phyloP scores from a whole-genome alignment of 2,797 vertebrate genomes.

The Falco naumanni region DNA sequence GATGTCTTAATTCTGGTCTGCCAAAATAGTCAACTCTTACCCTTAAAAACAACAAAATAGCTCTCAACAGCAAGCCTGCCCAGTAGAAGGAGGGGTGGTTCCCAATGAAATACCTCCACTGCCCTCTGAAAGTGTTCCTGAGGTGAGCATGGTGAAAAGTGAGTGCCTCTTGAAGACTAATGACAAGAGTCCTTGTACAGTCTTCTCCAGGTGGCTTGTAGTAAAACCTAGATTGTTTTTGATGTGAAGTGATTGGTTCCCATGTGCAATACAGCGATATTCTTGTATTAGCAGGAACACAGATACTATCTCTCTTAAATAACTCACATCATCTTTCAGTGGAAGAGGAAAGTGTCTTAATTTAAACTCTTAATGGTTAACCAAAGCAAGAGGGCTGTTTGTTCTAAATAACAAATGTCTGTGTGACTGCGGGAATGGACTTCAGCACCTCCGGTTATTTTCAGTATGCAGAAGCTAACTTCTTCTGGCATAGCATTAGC shows the following conservation, averaged over 20 bases:
- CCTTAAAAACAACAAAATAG: background rate
- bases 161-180: background rate
- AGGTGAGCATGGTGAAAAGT: background rate
- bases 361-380: background rate
- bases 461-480: background rate
- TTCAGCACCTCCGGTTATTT: background rate
- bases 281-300: background rate
- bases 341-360: background rate
- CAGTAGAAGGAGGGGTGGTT: background rate
- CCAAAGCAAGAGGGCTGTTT: background rate
- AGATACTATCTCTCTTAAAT: background rate
- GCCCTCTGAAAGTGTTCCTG: background rate
- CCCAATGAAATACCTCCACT: background rate
- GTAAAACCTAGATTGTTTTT: background rate
- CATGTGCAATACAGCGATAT: background rate
- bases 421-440: background rate
- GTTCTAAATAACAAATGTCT: background rate
- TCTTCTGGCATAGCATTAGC: background rate
- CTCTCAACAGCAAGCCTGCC: background rate
- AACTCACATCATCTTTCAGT: background rate
- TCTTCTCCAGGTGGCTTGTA: background rate
- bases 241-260: background rate
- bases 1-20: background rate
- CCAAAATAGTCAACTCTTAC: background rate
- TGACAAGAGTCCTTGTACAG: background rate